Base-by-base conservation (phyloP, 2,888 invertebrate genomes). In the Acronicta leporina region DNA sequence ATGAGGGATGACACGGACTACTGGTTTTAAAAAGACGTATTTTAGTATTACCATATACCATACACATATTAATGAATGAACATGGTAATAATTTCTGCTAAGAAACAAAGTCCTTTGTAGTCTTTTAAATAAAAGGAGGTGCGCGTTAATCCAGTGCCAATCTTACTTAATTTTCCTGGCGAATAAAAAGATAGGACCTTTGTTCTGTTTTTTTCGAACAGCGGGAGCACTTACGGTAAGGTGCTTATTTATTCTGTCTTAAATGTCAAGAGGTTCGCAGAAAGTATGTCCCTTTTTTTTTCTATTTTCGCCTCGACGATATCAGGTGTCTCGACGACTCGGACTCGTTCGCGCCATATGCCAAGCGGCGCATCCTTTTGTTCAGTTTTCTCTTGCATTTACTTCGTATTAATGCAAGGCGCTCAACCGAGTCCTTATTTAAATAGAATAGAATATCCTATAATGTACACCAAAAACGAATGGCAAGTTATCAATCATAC, bases 341-440 rank as follows among this genome's bases (percentile, higher is more conserved):
- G 66, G n/a, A n/a, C n/a, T n/a, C n/a, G n/a, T n/a, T 60, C 67
- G n/a, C 63, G 59, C 71, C 80, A 77, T 73, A 64, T 80, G 79
- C 52, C 60, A 60, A 71, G 50, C 74, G 67, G 43, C 65, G 45
- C 65, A 59, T 51, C 41, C 38, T 44, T 40, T 43, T 43, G 42
- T 48, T 51, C 56, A 62, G 53, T 68, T 64, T 57, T n/a, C 45
- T 52, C n/a, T 44, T 43, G 16, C 58, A n/a, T 58, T 50, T 20
- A 20, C 20, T 20, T 62, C 16, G 35, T 30, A 56, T 56, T 47
- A 61, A 45, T 51, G 41, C 46, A 51, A 57, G 50, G 47, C 59
- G 20, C 10, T 35, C 15, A 53, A 43, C 27, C 8, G 16, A 45
- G 35, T 41, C 30, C 48, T 60, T 40, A 59, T 54, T 64, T 33